Base-by-base conservation (phyloP, 2,888 invertebrate genomes). In the Lasioglossum oenotherae region DNA sequence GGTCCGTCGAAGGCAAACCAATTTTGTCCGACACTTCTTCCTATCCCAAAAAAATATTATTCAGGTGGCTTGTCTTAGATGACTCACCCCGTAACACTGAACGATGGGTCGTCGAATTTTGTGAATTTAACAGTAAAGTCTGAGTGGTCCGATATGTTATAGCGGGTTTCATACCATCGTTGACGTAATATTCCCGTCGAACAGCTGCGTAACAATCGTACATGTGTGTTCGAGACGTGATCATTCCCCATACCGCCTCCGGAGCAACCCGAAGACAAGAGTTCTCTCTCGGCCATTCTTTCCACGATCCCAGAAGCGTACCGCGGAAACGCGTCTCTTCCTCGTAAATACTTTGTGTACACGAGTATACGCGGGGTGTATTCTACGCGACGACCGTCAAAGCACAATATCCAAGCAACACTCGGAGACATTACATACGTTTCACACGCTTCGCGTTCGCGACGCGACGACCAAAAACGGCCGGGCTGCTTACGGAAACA, bases 391-490 rank as follows among this genome's bases (percentile, higher is more conserved):
- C 78, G 81, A 76, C 78, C 81, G 78, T 84, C 81, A 81, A 78
- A 73, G 78, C n/a, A 73, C 78, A 76, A 76, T 78, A 81, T 78
- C 78, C 69, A 4, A 57, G 38, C 53, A 72, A 74, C 84, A 84
- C 44, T 41, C 77, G 49, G 80, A 31, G 44, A 80, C 81, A 73
- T 84, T 84, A 78, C 76, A 81, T 77, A 41, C 60, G 84, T 77
- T 85, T 85, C 84, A 80, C 85, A 84, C 84, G 85, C 53, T 64
- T 49, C 64, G 67, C 14, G 81, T 64, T 46, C 81, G 44, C 78
- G 82, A 31, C 73, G 41, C 41, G 73, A 57, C 73, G 49, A 53
- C 84, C 84, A 80, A 85, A 84, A 83, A 85, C 77, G 77, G 84
- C 60, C 41, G 60, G 74, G 77, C 67, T 67, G 79, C 19, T 80